Evolutionary conservation across 2,113 vertebrate genomes (phyloP).

Genomic region (Takifugu bimaculatus): DNA sequence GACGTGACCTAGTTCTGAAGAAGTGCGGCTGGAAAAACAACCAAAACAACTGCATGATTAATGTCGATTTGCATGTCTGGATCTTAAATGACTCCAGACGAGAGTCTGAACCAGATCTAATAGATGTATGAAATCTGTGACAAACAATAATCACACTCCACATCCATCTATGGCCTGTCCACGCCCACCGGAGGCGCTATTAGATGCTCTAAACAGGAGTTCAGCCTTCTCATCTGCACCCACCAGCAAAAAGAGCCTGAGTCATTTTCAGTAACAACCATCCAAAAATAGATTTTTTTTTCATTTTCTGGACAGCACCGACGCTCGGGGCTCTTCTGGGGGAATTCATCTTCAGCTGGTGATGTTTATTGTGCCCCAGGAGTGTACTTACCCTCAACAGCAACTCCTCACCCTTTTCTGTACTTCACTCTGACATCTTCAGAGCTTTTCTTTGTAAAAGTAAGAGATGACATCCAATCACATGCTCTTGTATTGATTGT

Average conservation of each 20-base stretch:
- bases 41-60: constrained; percentile 61
- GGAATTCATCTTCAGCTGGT: constrained; percentile 1
- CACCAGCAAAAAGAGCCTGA: too few relatives aligned
- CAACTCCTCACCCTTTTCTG: too few relatives aligned
- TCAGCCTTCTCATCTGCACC: constrained; percentile 7
- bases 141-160: too few relatives aligned
- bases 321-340: neutral
- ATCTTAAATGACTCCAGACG: too few relatives aligned
- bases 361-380: constrained; percentile 2
- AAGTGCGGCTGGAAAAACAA: constrained; percentile 42
- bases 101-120: neutral
- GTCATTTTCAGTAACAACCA: constrained; percentile 17
- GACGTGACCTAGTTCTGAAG: constrained; percentile 56
- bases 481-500: too few relatives aligned
- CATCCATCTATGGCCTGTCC: too few relatives aligned
- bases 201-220: constrained; percentile 7
- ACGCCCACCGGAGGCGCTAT: neutral
- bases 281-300: constrained; percentile 4
- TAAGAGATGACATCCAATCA: too few relatives aligned
- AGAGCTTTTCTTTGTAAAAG: too few relatives aligned
- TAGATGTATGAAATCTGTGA: neutral
- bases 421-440: too few relatives aligned
- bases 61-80: constrained; percentile 33
- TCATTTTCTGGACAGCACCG: neutral
- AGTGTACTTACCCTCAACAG: too few relatives aligned